A percentile compares a stretch with the other conserved stretches of the same genome.
Evolutionary conservation across 2,888 invertebrate genomes (phyloP).

Genomic region (Cryptocephalus primarius): DNA sequence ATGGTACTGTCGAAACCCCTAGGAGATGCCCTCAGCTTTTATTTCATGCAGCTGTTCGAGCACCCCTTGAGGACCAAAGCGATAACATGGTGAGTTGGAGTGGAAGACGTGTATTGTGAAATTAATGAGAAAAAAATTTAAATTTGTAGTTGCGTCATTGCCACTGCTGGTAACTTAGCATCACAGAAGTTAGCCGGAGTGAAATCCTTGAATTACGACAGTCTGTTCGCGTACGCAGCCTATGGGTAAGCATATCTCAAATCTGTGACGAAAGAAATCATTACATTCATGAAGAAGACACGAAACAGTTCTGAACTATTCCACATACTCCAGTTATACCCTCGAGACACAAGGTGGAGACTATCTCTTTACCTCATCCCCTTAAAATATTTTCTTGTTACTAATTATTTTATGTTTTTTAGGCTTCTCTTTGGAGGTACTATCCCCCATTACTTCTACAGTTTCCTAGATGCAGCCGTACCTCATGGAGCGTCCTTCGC

Average conservation of each 20-base stretch:
- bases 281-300: background rate
- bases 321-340: no score
- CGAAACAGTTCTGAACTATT: no score
- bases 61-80: constrained; percentile 71
- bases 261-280: no score
- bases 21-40: constrained; percentile 55
- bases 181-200: constrained; percentile 62
- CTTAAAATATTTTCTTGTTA: background rate
- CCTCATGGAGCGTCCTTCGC: constrained; percentile 41
- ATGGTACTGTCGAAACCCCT: constrained; percentile 66
- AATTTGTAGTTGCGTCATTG: constrained; percentile 55
- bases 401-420: constrained; percentile 12
- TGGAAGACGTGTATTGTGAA: background rate
- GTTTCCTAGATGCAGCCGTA: constrained; percentile 48
- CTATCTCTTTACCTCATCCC: no score
- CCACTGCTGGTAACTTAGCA: constrained; percentile 59
- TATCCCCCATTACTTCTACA: constrained; percentile 69
- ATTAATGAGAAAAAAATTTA: background rate
- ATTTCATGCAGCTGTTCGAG: constrained; percentile 63
- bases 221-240: constrained; percentile 59
- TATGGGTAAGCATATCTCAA: constrained; percentile 51
- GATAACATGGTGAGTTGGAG: constrained; percentile 55
- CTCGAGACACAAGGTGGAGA: background rate
- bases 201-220: constrained; percentile 51
- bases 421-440: constrained; percentile 72